A percentile compares a stretch with the other conserved stretches of the same genome.
Evolutionary conservation across 2,888 invertebrate species (phyloP).

Genomic region (Eupithecia insigniata): DNA sequence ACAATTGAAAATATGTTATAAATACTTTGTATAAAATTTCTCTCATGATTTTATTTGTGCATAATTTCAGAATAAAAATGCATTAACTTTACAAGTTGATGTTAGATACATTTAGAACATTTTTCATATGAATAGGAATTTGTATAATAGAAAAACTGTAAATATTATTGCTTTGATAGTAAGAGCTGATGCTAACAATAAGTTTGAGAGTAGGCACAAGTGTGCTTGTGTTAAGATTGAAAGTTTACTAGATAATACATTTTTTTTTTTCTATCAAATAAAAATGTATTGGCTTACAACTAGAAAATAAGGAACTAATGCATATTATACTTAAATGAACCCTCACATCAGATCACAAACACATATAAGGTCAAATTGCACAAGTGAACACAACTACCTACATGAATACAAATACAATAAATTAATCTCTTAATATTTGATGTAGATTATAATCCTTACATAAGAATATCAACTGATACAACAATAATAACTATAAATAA

Average conservation of each 20-base stretch:
- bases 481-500: constrained; percentile 72
- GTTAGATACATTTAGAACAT: constrained; percentile 44
- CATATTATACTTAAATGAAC: constrained; percentile 77
- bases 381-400: constrained; percentile 75
- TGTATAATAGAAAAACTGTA: constrained; percentile 52
- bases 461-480: constrained; percentile 81
- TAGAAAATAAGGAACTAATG: constrained; percentile 83
- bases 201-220: constrained; percentile 55
- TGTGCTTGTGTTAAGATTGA: constrained; percentile 50
- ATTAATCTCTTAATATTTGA: constrained; percentile 78
- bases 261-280: constrained; percentile 58
- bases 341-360: constrained; percentile 82
- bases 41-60: constrained; percentile 68
- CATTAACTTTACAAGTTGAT: constrained; percentile 32
- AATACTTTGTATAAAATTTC: constrained; percentile 59
- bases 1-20: constrained; percentile 57
- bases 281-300: constrained; percentile 68
- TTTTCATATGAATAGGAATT: constrained; percentile 54
- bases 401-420: constrained; percentile 74
- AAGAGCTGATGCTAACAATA: constrained; percentile 79
- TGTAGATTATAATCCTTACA: constrained; percentile 68
- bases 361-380: constrained; percentile 76
- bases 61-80: constrained; percentile 48
- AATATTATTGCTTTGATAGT: constrained; percentile 66
- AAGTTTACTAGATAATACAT: constrained; percentile 50